phyloP scores from a whole-genome alignment of 2,888 invertebrate genomes.

The Plebejus anna region DNA sequence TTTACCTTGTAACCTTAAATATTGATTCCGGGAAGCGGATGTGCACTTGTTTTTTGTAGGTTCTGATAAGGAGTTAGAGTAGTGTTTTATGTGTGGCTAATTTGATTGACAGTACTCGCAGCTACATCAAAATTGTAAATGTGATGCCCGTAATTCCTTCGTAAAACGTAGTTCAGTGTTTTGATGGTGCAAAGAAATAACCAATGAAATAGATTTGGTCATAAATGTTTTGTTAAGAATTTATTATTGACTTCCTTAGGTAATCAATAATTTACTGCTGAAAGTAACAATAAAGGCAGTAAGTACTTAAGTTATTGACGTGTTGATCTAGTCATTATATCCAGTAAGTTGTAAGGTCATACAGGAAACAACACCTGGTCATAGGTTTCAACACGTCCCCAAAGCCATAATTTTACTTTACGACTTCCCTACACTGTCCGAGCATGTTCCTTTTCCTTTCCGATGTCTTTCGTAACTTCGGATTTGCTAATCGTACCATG shows the following conservation, averaged over 20 bases:
- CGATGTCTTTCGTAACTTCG: neutral
- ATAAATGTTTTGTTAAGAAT: neutral
- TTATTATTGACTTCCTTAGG: neutral
- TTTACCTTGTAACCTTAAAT: slow-evolving; percentile 5
- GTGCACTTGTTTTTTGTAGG: neutral
- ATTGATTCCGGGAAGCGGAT: neutral
- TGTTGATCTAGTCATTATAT: neutral
- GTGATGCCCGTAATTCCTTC: neutral
- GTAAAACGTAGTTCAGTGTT: neutral
- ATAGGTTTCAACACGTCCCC: neutral
- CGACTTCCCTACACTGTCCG: slow-evolving; percentile 14
- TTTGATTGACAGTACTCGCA: neutral
- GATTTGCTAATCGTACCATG: neutral
- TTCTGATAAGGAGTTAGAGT: neutral
- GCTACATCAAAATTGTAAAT: neutral
- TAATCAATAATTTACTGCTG: neutral
- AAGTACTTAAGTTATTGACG: neutral
- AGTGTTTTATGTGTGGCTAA: neutral
- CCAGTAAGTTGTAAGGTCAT: slow-evolving; percentile 5
- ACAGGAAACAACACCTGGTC: slow-evolving; percentile 8
- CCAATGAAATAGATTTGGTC: no score
- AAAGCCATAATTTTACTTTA: slow-evolving; percentile 5
- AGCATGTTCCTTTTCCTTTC: neutral
- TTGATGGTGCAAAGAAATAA: neutral
- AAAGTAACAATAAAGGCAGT: no score